Percentiles rank a stretch among this genome's conserved stretches.
These are phyloP conservation scores for Hydraecia micacea DNA, from an alignment of 2,888 invertebrate species.

Conservation along the genomic window DNA sequence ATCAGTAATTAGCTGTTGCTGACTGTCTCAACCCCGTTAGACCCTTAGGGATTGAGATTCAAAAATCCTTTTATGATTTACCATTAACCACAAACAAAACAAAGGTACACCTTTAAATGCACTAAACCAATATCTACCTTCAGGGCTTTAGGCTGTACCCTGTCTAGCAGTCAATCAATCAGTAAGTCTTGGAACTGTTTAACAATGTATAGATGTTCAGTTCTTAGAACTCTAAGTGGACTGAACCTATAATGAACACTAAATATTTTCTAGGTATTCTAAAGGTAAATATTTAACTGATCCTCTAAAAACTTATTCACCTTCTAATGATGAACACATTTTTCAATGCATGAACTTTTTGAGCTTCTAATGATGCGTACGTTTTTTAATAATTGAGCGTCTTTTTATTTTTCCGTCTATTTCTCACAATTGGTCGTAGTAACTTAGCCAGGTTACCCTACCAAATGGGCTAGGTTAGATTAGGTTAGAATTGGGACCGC, in stretches of 20 bases:
- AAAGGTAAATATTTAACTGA: neutral
- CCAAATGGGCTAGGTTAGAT: neutral
- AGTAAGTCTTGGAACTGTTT: conserved; percentile 38
- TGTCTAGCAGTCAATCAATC: conserved; percentile 48
- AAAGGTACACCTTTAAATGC: neutral
- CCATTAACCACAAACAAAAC: conserved; percentile 10
- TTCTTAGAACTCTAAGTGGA: conserved; percentile 32
- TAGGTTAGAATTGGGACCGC: neutral
- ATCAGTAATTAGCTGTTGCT: too few species aligned
- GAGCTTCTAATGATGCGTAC: neutral
- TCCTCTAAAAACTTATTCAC: neutral
- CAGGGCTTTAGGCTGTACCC: neutral
- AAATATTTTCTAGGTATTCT: conserved; percentile 2
- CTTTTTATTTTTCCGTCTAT: neutral
- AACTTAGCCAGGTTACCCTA: neutral
- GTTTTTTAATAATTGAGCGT: neutral
- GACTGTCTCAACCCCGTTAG: neutral
- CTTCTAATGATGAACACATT: neutral
- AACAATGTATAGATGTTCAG: conserved; percentile 25
- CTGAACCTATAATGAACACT: conserved; percentile 3
- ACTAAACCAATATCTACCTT: neutral
- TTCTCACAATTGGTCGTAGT: neutral
- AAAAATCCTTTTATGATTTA: neutral
- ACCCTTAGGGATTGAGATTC: neutral
- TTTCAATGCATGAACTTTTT: neutral